Percentiles rank a stretch among this genome's conserved stretches.
phyloP scores from a whole-genome alignment of 1,140 invertebrate genomes.

The Drosophila biarmipes region DNA sequence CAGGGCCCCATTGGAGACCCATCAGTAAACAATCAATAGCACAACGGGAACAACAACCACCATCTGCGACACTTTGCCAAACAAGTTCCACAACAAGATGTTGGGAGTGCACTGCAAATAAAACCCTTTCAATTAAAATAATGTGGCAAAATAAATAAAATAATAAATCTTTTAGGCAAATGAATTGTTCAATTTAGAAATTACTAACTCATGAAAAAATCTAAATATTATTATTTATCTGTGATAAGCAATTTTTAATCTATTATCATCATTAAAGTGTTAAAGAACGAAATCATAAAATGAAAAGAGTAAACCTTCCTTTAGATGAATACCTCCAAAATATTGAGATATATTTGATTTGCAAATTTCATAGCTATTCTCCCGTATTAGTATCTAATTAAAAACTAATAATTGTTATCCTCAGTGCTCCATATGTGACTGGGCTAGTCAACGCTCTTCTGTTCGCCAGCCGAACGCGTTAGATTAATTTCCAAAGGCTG shows the following conservation, averaged over 20 bases:
- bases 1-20: constrained; percentile 52
- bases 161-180: no score
- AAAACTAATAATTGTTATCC: constrained; percentile 6
- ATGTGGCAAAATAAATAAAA: no score
- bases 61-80: constrained; percentile 77
- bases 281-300: no score
- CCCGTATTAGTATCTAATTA: background rate
- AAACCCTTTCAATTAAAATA: background rate
- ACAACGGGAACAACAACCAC: constrained; percentile 52
- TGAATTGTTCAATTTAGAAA: no score
- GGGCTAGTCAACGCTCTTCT: constrained; percentile 48
- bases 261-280: no score
- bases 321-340: background rate
- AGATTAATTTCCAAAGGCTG: constrained; percentile 83
- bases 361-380: background rate
- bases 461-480: constrained; percentile 64
- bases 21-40: constrained; percentile 75
- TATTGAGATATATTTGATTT: no score
- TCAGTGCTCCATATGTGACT: constrained; percentile 30
- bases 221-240: no score
- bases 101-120: constrained; percentile 37
- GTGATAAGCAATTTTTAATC: no score
- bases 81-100: constrained; percentile 70
- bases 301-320: no score
- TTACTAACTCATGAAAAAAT: no score